Base-by-base conservation (phyloP, 2,888 invertebrate genomes). In the Mactromeris polynyma region DNA sequence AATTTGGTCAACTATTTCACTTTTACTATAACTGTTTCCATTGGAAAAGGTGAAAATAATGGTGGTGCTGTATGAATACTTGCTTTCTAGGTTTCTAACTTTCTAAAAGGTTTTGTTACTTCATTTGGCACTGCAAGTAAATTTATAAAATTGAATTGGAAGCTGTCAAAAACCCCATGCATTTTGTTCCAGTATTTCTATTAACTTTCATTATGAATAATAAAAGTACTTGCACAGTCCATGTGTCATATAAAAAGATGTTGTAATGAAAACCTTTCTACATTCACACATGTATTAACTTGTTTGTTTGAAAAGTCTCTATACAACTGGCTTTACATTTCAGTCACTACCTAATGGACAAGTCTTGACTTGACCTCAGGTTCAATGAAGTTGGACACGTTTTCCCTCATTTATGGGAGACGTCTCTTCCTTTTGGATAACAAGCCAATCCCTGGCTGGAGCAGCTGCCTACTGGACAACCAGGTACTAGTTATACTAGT, bases 261-360 rank as follows among this genome's bases (percentile, higher is more conserved):
- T n/a, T n/a, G n/a, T 51, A 51, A 17, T 2, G 51, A 51, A 1
- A 17, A 51, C 11, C 51, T n/a, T 58, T 58, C 58, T 58, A 58
- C n/a, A 26, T 21, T 26, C n/a, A n/a, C n/a, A n/a, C 58, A 69
- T 73, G 73, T 73, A 11, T 7, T 33, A 73, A 33, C 73, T 73
- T 33, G 73, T 73, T 36, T 19, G 21, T 26, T 73, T 73, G 73
- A 83, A 84, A 78, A 51, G 77, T 54, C 54, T 54, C 78, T 84
- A 84, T 84, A 84, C 54, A 84, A 54, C 19, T 78, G 84, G 82
- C 81, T 86, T 86, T 82, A 51, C 78, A 82, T 86, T 86, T 86
- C 86, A 86, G 86, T 81, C 33, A 51, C 33, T 14, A 73, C 36
- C 73, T 73, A 73, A 73, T 33, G 73, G 73, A 73, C 73, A 73